Conservation (phyloP, 2,888 invertebrate genomes). For the Lomographa bimaculata region DNA sequence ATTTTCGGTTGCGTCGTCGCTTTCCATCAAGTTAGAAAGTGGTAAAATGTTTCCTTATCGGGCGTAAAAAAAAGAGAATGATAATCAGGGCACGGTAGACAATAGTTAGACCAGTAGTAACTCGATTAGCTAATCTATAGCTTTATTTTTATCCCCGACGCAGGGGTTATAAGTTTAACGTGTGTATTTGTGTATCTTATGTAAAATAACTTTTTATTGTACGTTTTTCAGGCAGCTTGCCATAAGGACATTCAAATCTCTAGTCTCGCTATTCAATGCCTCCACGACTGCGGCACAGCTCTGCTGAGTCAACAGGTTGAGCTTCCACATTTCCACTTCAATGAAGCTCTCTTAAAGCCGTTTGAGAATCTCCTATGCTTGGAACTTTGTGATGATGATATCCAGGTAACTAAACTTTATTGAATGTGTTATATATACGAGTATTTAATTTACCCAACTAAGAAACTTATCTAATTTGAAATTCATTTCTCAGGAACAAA, state of each 20-base stretch:
- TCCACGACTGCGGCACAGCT: slow-evolving; percentile 95
- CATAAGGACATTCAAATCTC: slow-evolving; percentile 95
- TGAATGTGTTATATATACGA: too few relatives aligned
- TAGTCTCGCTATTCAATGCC: slow-evolving; percentile 95
- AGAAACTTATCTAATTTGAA: not conserved
- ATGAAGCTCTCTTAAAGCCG: slow-evolving; percentile 96
- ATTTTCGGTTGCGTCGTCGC: too few relatives aligned
- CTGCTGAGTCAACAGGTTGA: slow-evolving; percentile 94
- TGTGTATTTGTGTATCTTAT: too few relatives aligned
- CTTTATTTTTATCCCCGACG: too few relatives aligned
- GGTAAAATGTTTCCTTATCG: too few relatives aligned
- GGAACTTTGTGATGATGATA: slow-evolving; percentile 96
- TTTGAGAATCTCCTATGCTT: slow-evolving; percentile 97
- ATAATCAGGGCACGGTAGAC: too few relatives aligned
- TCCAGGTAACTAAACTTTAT: slow-evolving; percentile 88
- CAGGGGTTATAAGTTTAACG: too few relatives aligned
- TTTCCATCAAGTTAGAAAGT: too few relatives aligned
- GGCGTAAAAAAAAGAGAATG: too few relatives aligned
- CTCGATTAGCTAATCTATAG: too few relatives aligned
- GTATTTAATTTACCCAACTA: not conserved
- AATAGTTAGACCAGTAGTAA: too few relatives aligned
- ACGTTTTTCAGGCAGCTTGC: slow-evolving; percentile 92
- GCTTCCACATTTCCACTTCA: slow-evolving; percentile 96
- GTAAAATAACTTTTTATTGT: too few relatives aligned
- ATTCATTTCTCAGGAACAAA: slow-evolving; percentile 87